Evolutionary conservation across 35 echinoderm and acorn worm genomes (phyloP), one percentile per base, ranked within the genome.

Genomic region (Stichopus chloronotus): DNA sequence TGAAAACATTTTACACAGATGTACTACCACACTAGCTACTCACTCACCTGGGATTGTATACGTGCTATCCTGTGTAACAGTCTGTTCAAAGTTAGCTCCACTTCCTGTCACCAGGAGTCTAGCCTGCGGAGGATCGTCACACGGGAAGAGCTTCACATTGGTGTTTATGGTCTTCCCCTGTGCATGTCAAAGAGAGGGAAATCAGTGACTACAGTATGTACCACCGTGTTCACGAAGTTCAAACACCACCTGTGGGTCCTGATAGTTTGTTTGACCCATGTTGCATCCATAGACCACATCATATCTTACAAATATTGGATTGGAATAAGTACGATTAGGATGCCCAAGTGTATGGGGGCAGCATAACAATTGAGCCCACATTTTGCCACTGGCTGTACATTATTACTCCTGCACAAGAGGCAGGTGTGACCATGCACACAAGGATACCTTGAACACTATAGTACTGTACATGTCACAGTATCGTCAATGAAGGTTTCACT

Each of bases 31-130:
- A 43, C 30, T 43, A 43, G 30, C 30, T 3, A 43, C 30, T 43
- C 30, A 83, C 58, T 17, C 76, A 93, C 92, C 92, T 87, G 92
- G 71, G 21, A 93, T 19, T 13, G 57, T 58, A 55, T 87, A 93
- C 5, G 63, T 78, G 23, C 69, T 74, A 11, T 52, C 83, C 59
- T 93, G 92, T 10, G 83, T 87, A n/a, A 93, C 65, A 2, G 78
- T 93, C 69, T 93, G 56, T 59, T 93, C 92, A 87, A 93, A 87
- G 92, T 87, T 77, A 25, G 87, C 53, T 14, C 81, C 63, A 55
- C 22, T 23, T 5, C 92, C 83, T 55, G 59, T 88, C 7, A 93
- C 20, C 12, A 87, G 55, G 4, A 93, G 8, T 52, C 92, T 53
- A 81, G 87, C 87, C 54, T 93, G 92, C 10, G 92, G 82, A 23